phyloP scores from a whole-genome alignment of 2,888 invertebrate species.

The Hyles lineata region DNA sequence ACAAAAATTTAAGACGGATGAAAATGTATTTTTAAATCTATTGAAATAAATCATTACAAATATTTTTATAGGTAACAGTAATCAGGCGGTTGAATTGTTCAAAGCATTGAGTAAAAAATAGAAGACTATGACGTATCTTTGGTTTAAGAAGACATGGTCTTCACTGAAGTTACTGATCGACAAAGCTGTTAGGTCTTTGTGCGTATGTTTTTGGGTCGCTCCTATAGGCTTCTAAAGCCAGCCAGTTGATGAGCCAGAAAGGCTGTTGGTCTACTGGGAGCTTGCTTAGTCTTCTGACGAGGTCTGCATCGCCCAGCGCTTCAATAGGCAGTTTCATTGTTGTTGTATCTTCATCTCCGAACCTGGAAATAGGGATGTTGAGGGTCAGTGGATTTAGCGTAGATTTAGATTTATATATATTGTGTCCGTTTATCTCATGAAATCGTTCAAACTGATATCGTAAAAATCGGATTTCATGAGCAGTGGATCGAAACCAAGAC shows the following conservation, averaged over 20 bases:
- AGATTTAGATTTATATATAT: too few relatives aligned
- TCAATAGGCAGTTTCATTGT: slow-evolving; percentile 85
- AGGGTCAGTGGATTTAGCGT: too few relatives aligned
- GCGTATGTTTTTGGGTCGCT: slow-evolving; percentile 57
- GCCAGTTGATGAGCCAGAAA: slow-evolving; percentile 89
- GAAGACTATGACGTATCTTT: slow-evolving; percentile 1
- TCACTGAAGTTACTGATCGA: slow-evolving; percentile 34
- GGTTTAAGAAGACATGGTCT: neutral
- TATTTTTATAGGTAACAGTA: neutral
- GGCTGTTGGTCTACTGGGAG: slow-evolving; percentile 83
- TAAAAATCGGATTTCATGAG: too few relatives aligned
- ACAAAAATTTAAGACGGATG: too few relatives aligned
- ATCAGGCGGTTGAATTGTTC: neutral
- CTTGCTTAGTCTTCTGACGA: slow-evolving; percentile 83
- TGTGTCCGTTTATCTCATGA: too few relatives aligned
- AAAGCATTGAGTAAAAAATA: neutral
- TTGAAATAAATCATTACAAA: neutral
- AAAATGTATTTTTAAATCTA: too few relatives aligned
- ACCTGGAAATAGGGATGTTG: slow-evolving; percentile 49
- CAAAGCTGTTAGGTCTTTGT: slow-evolving; percentile 55
- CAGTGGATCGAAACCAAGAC: too few relatives aligned
- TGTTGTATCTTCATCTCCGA: slow-evolving; percentile 53
- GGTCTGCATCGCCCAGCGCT: slow-evolving; percentile 86
- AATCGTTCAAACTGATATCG: too few relatives aligned
- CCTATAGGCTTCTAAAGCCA: slow-evolving; percentile 85